These are phyloP conservation scores for Gobius niger DNA, from an alignment of 2,113 vertebrate genomes.

Conservation along the genomic window DNA sequence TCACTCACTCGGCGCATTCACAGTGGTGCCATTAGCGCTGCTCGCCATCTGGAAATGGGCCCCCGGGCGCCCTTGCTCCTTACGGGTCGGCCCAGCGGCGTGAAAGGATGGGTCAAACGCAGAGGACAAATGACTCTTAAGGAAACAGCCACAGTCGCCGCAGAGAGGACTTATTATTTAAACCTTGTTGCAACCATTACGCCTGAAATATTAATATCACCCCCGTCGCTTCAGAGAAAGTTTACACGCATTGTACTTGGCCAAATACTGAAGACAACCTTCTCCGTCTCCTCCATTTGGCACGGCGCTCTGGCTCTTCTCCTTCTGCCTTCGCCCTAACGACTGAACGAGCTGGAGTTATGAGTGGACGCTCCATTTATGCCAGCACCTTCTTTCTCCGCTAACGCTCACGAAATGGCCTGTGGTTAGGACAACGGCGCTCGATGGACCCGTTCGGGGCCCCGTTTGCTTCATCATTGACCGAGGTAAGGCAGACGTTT, in stretches of 20 bases:
- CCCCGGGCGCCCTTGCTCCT: no score
- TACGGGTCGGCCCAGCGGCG: no score
- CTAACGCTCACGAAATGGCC: conserved; percentile 15
- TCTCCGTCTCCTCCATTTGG: conserved; percentile 10
- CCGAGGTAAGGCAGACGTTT: conserved; percentile 25
- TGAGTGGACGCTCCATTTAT: conserved; percentile 27
- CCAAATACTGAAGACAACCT: conserved; percentile 25
- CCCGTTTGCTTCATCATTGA: conserved; percentile 9
- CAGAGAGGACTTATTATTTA: no score
- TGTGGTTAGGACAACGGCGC: conserved; percentile 13
- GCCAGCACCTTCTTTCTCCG: conserved; percentile 14
- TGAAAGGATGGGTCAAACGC: no score
- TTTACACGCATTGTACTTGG: conserved; percentile 12
- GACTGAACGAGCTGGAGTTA: conserved; percentile 30
- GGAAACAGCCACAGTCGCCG: no score
- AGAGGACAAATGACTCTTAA: no score
- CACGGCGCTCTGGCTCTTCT: conserved; percentile 5
- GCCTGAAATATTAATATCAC: conserved; percentile 8
- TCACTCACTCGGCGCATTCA: no score
- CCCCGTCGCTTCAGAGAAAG: conserved; percentile 1
- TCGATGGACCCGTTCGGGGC: conserved; percentile 17
- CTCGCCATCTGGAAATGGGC: no score
- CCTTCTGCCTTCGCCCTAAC: conserved; percentile 20
- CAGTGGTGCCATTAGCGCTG: no score
- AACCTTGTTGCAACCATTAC: no score